Conservation (phyloP, 1,140 invertebrate genomes). For the Pseudomyrmex dendroicus region DNA sequence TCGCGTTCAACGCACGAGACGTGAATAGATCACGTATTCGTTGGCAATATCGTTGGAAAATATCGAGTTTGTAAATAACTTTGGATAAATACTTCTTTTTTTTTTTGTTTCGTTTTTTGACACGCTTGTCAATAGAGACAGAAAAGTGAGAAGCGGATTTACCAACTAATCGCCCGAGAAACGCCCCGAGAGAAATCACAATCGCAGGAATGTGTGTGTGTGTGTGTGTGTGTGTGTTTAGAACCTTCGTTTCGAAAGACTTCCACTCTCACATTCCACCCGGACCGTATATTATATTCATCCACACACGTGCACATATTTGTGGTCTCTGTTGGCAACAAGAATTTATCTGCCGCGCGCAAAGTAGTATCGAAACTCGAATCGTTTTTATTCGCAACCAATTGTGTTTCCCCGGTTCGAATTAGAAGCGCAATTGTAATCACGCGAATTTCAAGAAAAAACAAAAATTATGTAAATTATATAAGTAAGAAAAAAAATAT, state of each 20-base stretch:
- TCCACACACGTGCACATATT: slow-evolving; percentile 23
- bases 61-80: slow-evolving; percentile 11
- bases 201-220: slow-evolving; percentile 80
- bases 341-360: slow-evolving; percentile 43
- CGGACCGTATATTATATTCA: slow-evolving; percentile 36
- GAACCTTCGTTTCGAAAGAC: slow-evolving; percentile 79
- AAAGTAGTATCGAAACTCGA: background rate
- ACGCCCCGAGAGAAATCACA: slow-evolving; percentile 78
- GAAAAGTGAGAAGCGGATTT: slow-evolving; percentile 71
- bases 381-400: background rate
- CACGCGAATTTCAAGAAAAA: background rate
- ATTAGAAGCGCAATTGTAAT: background rate
- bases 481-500: background rate
- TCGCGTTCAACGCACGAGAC: too few relatives aligned
- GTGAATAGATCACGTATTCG: background rate
- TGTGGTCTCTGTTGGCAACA: slow-evolving; percentile 25
- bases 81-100: background rate
- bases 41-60: background rate
- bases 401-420: background rate
- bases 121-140: slow-evolving; percentile 43
- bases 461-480: too few relatives aligned
- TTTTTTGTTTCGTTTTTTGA: background rate
- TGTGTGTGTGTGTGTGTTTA: too few relatives aligned
- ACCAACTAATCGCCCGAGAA: slow-evolving; percentile 77
- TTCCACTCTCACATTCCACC: slow-evolving; percentile 74